Conservation (phyloP, 2,113 vertebrate species). For the Caranx ignobilis region DNA sequence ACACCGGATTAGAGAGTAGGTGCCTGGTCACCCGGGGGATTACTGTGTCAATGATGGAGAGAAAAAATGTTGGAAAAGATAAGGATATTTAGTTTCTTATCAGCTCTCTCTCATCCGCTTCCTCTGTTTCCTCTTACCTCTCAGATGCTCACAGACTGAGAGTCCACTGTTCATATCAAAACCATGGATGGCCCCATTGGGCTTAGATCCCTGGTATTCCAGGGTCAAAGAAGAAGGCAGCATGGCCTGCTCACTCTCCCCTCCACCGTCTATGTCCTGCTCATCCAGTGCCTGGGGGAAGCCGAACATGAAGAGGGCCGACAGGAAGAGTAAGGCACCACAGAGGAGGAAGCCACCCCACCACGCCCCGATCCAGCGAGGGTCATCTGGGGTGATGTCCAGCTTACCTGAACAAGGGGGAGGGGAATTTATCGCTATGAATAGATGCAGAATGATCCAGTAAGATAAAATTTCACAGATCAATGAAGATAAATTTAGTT, state of each 20-base stretch:
- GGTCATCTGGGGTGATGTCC: constrained; percentile 84
- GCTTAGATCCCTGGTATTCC: constrained; percentile 73
- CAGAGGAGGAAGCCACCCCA: constrained; percentile 84
- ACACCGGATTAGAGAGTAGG: constrained; percentile 84
- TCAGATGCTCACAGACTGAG: constrained; percentile 80
- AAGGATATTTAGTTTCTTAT: neutral
- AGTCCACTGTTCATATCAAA: constrained; percentile 78
- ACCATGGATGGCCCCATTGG: constrained; percentile 62
- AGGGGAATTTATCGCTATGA: neutral
- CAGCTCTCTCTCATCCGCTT: neutral
- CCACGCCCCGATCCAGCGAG: constrained; percentile 85
- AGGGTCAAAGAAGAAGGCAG: constrained; percentile 72
- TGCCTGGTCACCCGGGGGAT: constrained; percentile 83
- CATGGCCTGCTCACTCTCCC: constrained; percentile 82
- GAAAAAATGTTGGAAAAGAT: constrained; percentile 1
- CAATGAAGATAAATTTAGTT: neutral
- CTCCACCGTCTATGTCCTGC: constrained; percentile 70
- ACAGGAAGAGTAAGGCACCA: constrained; percentile 82
- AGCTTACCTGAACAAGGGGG: constrained; percentile 66
- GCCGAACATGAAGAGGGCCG: constrained; percentile 81
- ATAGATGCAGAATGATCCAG: neutral
- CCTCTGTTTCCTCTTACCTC: constrained; percentile 60
- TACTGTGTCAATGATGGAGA: constrained; percentile 54
- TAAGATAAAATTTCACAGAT: neutral
- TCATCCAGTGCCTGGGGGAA: constrained; percentile 76